Base-by-base conservation (phyloP, 64 coral and sea anemone species). In the Hydrozoanthus tunicans region DNA sequence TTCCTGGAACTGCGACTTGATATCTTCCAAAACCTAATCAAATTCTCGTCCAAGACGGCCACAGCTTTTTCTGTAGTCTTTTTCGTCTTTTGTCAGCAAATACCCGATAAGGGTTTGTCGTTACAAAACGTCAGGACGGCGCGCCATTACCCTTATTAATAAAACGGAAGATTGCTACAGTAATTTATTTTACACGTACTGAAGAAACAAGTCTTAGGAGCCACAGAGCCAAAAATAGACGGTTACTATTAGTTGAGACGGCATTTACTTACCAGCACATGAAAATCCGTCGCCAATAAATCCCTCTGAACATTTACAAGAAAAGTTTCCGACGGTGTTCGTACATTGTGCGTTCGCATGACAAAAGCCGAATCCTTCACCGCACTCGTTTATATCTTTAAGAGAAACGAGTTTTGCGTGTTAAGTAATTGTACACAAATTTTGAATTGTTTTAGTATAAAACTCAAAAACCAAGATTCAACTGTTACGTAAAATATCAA, bases 321-420 rank as follows among this genome's bases (percentile, higher is more conserved):
- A 56, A n/a, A 70, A 85, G 13, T 70, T 85, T 25, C 82, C 82
- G 32, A 25, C 53, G 5, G 64, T 55, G 53, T 85, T 85, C 9
- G 4, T 85, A 54, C 82, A 85, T 51, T 58, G 51, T 53, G 82
- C 82, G 3, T 85, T 70, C 5, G 56, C 52, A 55, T 85, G 64
- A 54, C 82, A 85, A 5, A 56, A 9, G 8, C 66, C 13, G 52
- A 71, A 13, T 23, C n/a, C 82, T 12, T 12, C 17, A 8, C 71
- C 65, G 51, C 82, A 85, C 20, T 85, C 82, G 57, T 85, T 53
- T 51, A 70, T 65, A n/a, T 85, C 82, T 85, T 56, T 24, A 71
- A 85, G 6, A 57, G 1, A 58, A 53, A 25, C n/a, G n/a, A 13
- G 5, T 55, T 81, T 25, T 63, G 7, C 9, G 51, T 10, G 0